Evolutionary conservation across 2,888 invertebrate genomes (phyloP), one percentile per base, ranked within the genome.

Genomic region (Tetranychus piercei): DNA sequence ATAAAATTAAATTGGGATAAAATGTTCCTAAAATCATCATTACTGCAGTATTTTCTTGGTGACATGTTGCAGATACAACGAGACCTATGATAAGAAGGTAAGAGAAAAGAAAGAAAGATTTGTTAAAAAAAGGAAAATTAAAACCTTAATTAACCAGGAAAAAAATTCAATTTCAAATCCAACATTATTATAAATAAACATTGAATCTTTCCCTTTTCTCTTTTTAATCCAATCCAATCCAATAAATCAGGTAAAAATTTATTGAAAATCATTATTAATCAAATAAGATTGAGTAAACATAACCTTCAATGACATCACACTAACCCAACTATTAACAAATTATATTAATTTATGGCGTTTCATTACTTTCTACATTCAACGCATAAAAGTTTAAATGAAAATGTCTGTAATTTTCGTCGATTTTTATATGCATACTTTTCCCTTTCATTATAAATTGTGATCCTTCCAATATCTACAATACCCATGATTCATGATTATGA

Each of bases 1-100:
- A 72, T n/a, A 77, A 55, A 70, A 95, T 84, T 23, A 95, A 86
- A 22, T 93, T 93, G 23, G 95, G 95, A 84, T 94, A 95, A 85
- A 95, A 94, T 71, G 94, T 93, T 72, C 94, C 94, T 22, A 95
- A 85, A 0, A 94, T 92, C 65, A 79, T 77, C 79, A 79, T 79
- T 22, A 79, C 76, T 20, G 79, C 79, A 7, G 78, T 78, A 34
- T 78, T 79, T 76, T 79, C 79, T 73, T 79, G 77, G 34, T 78
- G 75, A 23, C 75, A 75, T 34, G 77, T 75, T 4, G 79, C 76
- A 9, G 79, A 79, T 71, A 79, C 78, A 15, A 79, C 77, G 5
- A 79, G 74, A 64, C 79, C 78, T 76, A 20, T 23, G n/a, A 44
- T 9, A 7, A 15, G 15, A 1, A n/a, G n/a, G 1, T 66, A 73